phyloP scores from a whole-genome alignment of 2,888 invertebrate genomes.

The Oxystoma pomonae region DNA sequence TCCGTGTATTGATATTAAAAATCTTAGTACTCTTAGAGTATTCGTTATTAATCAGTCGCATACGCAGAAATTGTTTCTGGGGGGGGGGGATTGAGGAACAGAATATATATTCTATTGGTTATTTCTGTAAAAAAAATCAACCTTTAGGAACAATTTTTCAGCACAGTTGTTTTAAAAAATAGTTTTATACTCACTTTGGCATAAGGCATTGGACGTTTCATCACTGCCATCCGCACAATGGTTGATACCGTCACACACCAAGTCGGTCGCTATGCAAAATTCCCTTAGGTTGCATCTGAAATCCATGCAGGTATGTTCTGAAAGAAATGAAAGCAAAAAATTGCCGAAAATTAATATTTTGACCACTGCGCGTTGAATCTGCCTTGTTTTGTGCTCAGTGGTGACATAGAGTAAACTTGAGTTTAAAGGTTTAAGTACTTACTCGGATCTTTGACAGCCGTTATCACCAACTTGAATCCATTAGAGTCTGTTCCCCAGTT shows the following conservation, averaged over 20 bases:
- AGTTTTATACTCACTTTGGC: slow-evolving; percentile 71
- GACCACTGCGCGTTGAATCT: not conserved
- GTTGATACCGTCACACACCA: slow-evolving; percentile 88
- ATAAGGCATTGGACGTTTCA: slow-evolving; percentile 78
- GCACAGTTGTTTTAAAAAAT: too few species aligned
- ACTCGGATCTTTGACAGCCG: slow-evolving; percentile 92
- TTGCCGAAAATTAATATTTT: not conserved
- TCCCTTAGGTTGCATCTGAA: slow-evolving; percentile 83
- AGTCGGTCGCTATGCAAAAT: slow-evolving; percentile 88
- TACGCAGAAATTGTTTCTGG: too few species aligned
- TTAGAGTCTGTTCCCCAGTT: slow-evolving; percentile 89
- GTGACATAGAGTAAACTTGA: too few species aligned
- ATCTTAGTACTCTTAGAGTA: too few species aligned
- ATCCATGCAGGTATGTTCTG: slow-evolving; percentile 86
- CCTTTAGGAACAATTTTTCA: too few species aligned
- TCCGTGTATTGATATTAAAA: too few species aligned
- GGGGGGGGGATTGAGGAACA: too few species aligned
- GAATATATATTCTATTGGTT: too few species aligned
- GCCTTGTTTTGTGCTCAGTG: too few species aligned
- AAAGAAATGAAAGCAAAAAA: slow-evolving; percentile 34
- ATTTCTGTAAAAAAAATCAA: too few species aligned
- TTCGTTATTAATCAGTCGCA: too few species aligned
- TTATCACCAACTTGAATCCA: slow-evolving; percentile 90
- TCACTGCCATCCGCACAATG: slow-evolving; percentile 94
- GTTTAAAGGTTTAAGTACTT: slow-evolving; percentile 45